Evolutionary conservation across 2,797 vertebrate species (phyloP), one percentile per base, ranked within the genome.

Genomic region (Champsocephalus esox): DNA sequence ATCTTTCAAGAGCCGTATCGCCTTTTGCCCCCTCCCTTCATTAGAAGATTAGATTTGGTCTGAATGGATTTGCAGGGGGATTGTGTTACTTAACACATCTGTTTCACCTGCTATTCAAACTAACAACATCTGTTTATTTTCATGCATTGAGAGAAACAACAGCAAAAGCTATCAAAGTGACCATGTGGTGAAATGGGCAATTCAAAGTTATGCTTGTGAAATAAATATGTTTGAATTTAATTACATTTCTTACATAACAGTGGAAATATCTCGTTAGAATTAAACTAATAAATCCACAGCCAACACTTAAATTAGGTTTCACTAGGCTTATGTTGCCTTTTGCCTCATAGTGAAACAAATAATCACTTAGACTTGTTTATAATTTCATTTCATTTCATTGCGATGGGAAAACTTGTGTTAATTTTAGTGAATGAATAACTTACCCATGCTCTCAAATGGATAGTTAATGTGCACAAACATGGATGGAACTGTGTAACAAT

Each of bases 61-160:
- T 63, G 55, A 44, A 66, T 48, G 45, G 51, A 66, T 28, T 16
- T 21, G 24, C 51, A 68, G 64, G 46, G 46, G 46, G 57, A 62
- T 38, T 2, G 0, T 19, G 54, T 54, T 16, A 32, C 38, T 16
- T 4, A 48, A 54, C 2, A 14, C 48, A 65, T n/a, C 59, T 28
- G 34, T 73, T 55, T 50, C n/a, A 12, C 45, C 21, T 66, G 48
- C 6, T 28, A 12, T 10, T 32, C 14, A 68, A 55, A 41, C n/a
- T 9, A n/a, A 41, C 9, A 44, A 17, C 21, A 3, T 6, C 44
- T 41, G 17, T 5, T n/a, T 34, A 21, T 69, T 17, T 38, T 43
- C 14, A 8, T 66, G 32, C 21, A 2, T 1, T 12, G 12, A 50
- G 11, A 2, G 4, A 14, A 56, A 55, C 17, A 12, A 14, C 14